Conservation (phyloP, 2,888 invertebrate species). For the Drosophila helvetica region DNA sequence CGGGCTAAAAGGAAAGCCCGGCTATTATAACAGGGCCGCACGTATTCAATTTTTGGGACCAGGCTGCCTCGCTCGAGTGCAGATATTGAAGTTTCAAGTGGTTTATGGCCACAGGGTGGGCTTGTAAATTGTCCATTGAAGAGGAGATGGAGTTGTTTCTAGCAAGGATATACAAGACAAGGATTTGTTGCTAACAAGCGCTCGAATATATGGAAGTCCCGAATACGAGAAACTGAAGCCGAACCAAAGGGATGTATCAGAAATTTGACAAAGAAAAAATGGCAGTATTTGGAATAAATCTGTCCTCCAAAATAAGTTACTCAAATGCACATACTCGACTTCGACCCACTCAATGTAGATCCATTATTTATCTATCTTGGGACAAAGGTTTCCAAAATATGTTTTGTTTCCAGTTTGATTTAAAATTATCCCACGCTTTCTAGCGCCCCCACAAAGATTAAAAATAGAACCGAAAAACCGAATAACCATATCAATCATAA, state of each 20-base stretch:
- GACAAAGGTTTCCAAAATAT: no score
- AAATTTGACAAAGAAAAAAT: neutral
- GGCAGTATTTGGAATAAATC: neutral
- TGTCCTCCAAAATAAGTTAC: neutral
- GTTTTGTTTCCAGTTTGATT: no score
- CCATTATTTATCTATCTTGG: no score
- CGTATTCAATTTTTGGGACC: slow-evolving; percentile 34
- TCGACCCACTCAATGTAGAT: neutral
- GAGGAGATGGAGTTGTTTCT: slow-evolving; percentile 4
- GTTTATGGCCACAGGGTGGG: slow-evolving; percentile 32
- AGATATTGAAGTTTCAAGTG: slow-evolving; percentile 60
- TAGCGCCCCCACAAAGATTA: no score
- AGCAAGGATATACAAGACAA: neutral
- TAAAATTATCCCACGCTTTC: no score
- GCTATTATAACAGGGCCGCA: slow-evolving; percentile 34
- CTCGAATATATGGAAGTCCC: neutral
- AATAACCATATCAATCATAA: no score
- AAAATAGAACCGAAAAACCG: no score
- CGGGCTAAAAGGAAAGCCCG: slow-evolving; percentile 21
- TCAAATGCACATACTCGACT: neutral
- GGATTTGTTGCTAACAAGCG: neutral
- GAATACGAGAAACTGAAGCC: neutral
- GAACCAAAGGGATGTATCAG: neutral
- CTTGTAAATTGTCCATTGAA: slow-evolving; percentile 9
- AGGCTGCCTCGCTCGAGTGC: slow-evolving; percentile 17